Evolutionary conservation across 2,888 invertebrate species (phyloP).

Genomic region (Tipula helvola): DNA sequence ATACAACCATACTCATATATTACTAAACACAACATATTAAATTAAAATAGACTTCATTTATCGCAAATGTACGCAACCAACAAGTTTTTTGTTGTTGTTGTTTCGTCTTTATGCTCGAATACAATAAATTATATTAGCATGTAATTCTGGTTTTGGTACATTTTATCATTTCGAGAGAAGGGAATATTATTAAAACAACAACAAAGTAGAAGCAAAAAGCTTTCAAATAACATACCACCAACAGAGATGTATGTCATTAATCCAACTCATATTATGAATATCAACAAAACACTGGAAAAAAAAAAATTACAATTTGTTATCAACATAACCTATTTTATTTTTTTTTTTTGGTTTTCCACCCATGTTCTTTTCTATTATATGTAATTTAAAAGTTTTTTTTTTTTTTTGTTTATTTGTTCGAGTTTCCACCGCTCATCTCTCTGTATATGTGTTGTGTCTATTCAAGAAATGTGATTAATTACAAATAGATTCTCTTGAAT

Average conservation of each 20-base stretch:
- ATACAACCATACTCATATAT: not conserved
- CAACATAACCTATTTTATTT: not conserved
- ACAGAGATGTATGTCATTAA: slow-evolving; percentile 4
- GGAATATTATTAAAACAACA: not conserved
- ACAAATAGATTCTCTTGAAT: not conserved
- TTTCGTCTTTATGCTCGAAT: not conserved
- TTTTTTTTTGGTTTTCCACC: not conserved
- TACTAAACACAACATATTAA: not conserved
- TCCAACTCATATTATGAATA: not conserved
- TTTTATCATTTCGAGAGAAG: not conserved
- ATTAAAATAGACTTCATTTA: not conserved
- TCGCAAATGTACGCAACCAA: not conserved
- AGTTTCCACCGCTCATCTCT: not conserved
- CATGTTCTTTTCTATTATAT: not conserved
- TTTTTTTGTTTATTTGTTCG: not conserved
- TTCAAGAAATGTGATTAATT: not conserved
- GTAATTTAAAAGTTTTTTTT: not conserved
- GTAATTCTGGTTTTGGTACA: not conserved
- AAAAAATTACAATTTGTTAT: not conserved
- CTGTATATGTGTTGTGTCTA: not conserved
- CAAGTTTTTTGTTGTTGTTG: not conserved
- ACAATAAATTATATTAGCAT: not conserved
- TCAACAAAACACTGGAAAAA: not conserved
- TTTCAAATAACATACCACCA: slow-evolving; percentile 4
- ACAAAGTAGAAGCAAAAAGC: not conserved